Evolutionary conservation across 2,113 vertebrate genomes (phyloP).

Genomic region (Antigone vipio): DNA sequence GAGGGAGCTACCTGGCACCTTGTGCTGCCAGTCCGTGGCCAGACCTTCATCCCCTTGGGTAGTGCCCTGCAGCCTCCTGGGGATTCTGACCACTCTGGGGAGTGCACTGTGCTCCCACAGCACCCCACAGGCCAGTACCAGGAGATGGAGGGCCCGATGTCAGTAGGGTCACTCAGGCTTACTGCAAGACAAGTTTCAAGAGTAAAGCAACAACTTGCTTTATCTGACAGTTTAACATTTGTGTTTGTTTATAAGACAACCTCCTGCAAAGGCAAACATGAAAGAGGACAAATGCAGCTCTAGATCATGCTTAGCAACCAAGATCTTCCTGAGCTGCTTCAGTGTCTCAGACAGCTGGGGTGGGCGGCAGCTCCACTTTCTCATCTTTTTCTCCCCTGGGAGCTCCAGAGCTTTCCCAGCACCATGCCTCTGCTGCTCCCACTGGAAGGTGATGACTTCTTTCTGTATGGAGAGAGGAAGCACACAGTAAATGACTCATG

Average conservation of each 20-base stretch:
- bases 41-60: neutral
- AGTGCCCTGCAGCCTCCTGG: neutral
- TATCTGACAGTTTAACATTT: neutral
- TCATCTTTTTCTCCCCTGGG: neutral
- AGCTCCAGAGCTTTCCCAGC: neutral
- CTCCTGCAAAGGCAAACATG: neutral
- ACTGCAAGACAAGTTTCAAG: neutral
- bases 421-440: neutral
- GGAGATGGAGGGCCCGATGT: neutral
- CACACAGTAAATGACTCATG: neutral
- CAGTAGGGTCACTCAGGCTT: neutral
- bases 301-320: neutral
- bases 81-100: neutral
- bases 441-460: neutral
- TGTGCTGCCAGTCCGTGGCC: neutral
- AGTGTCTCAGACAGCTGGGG: neutral
- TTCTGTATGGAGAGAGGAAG: neutral
- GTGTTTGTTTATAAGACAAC: neutral
- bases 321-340: neutral
- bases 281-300: neutral
- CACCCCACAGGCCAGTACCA: rapidly evolving
- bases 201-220: neutral
- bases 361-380: neutral
- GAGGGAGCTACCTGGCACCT: neutral
- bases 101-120: neutral